Evolutionary conservation across 2,888 invertebrate species (phyloP).

Genomic region (Apeira syringaria): DNA sequence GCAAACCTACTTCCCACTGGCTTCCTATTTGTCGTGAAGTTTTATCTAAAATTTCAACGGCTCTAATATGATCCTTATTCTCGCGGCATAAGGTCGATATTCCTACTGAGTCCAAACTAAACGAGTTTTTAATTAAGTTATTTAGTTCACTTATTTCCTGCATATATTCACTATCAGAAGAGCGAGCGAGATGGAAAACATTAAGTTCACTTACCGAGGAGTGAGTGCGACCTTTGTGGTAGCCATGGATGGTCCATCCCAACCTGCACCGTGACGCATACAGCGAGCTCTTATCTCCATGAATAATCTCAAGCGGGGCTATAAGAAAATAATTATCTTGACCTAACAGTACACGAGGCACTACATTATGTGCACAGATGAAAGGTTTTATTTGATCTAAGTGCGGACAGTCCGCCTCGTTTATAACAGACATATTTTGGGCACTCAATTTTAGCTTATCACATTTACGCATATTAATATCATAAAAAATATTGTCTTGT

Average conservation of each 20-base stretch:
- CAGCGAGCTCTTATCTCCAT: slow-evolving; percentile 1
- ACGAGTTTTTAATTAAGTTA: slow-evolving; percentile 9
- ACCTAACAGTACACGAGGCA: slow-evolving; percentile 26
- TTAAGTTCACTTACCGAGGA: slow-evolving; percentile 2
- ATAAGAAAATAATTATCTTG: slow-evolving; percentile 29
- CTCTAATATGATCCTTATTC: slow-evolving; percentile 23
- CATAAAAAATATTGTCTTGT: slow-evolving; percentile 11
- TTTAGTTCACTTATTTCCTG: slow-evolving; percentile 24
- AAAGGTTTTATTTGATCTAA: not conserved
- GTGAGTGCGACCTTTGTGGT: slow-evolving; percentile 7
- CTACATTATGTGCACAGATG: slow-evolving; percentile 17
- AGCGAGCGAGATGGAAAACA: slow-evolving; percentile 1
- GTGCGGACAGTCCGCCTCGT: slow-evolving; percentile 9
- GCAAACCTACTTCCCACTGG: slow-evolving; percentile 28
- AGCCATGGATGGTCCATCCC: slow-evolving; percentile 24
- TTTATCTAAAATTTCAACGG: slow-evolving; percentile 27
- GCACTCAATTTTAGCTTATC: slow-evolving; percentile 21
- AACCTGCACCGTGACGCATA: slow-evolving; percentile 24
- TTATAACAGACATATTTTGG: slow-evolving; percentile 23
- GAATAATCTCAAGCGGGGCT: slow-evolving; percentile 22
- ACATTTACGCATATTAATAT: slow-evolving; percentile 10
- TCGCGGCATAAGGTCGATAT: slow-evolving; percentile 26
- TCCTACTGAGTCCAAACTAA: slow-evolving; percentile 31
- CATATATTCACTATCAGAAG: not conserved
- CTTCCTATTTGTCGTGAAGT: slow-evolving; percentile 20